A percentile compares a stretch with the other conserved stretches of the same genome.
These are phyloP conservation scores for Chrysotoxum bicinctum DNA, from an alignment of 2,888 invertebrate species.

Conservation along the genomic window DNA sequence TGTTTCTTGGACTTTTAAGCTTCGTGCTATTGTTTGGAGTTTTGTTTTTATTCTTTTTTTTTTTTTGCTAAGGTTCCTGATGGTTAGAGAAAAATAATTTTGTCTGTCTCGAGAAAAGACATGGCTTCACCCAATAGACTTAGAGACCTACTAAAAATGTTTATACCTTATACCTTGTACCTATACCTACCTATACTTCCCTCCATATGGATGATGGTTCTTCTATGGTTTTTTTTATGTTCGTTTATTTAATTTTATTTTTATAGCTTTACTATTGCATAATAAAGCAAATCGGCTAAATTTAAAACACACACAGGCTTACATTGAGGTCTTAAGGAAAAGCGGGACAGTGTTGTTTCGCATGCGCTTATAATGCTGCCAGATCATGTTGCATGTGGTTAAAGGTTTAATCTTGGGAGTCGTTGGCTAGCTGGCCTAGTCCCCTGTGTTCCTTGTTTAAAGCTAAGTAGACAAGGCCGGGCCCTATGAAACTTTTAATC, in stretches of 20 bases:
- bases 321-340: conserved; percentile 13
- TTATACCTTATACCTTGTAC: conserved; percentile 25
- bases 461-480: not conserved
- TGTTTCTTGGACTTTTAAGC: conserved; percentile 15
- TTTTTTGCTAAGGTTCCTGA: not conserved
- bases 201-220: conserved; percentile 30
- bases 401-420: conserved; percentile 35
- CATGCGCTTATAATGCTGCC: conserved; percentile 23
- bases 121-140: conserved; percentile 27
- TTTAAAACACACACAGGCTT: conserved; percentile 44
- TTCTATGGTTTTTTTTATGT: conserved; percentile 30
- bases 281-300: conserved; percentile 57
- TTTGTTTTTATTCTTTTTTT: not conserved
- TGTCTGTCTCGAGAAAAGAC: conserved; percentile 27
- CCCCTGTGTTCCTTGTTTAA: conserved; percentile 16
- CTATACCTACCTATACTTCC: conserved; percentile 33
- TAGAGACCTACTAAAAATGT: conserved; percentile 28
- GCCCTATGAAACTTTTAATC: not conserved
- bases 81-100: not conserved
- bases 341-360: conserved; percentile 23
- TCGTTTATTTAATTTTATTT: conserved; percentile 68
- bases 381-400: conserved; percentile 64
- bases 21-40: not conserved
- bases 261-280: conserved; percentile 60
- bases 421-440: conserved; percentile 40